Conservation (phyloP, 2,797 vertebrate species). For the Oryzias dopingdopingensis region DNA sequence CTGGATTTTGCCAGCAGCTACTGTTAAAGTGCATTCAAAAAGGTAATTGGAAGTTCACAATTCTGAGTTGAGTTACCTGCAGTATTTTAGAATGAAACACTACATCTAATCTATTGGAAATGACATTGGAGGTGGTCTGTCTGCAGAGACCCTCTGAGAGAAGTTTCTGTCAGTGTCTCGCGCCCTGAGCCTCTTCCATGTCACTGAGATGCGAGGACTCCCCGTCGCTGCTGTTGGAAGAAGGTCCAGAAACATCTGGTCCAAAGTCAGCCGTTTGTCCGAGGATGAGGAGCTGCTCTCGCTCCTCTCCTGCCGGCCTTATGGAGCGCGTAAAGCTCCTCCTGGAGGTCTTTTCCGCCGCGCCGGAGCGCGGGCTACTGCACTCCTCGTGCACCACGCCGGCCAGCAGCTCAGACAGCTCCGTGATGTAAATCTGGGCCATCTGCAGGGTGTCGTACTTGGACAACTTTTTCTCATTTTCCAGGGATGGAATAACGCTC, state of each 20-base stretch:
- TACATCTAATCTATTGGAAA: conserved; percentile 31
- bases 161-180: conserved; percentile 50
- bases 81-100: conserved; percentile 30
- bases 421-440: conserved; percentile 86
- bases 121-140: conserved; percentile 4
- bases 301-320: conserved; percentile 11
- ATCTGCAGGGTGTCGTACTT: conserved; percentile 85
- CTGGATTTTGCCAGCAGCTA: conserved; percentile 32
- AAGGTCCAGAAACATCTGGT: conserved; percentile 39
- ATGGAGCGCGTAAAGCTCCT: conserved; percentile 58
- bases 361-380: conserved; percentile 30
- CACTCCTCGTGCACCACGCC: conserved; percentile 70
- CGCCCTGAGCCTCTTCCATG: conserved; percentile 68
- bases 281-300: conserved; percentile 69
- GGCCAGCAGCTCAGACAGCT: conserved; percentile 78
- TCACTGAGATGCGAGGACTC: conserved; percentile 80
- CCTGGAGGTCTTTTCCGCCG: conserved; percentile 50
- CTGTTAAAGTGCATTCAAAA: conserved; percentile 77
- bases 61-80: conserved; percentile 2
- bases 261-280: conserved; percentile 60
- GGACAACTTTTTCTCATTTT: conserved; percentile 83
- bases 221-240: conserved; percentile 75
- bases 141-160: conserved; percentile 1
- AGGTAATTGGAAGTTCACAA: conserved; percentile 28
- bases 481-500: conserved; percentile 82